Conservation (phyloP, 2,797 vertebrate species). For the Selene dorsalis region DNA sequence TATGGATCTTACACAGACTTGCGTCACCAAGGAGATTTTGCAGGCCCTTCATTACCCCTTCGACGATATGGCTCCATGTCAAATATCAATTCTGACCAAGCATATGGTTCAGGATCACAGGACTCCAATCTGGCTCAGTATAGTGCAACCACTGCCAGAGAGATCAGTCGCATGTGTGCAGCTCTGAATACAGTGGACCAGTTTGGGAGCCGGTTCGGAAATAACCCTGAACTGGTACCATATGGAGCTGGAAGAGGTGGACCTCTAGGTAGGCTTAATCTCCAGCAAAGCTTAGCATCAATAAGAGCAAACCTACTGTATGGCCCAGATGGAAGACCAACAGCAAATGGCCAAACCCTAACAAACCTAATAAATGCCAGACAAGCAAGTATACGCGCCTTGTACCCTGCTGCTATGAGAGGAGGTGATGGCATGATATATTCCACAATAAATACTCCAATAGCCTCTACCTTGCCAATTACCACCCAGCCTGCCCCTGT, state of each 20-base stretch:
- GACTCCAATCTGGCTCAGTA: constrained; percentile 97
- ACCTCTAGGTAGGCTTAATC: constrained; percentile 81
- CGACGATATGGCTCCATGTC: constrained; percentile 96
- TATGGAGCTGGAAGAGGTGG: constrained; percentile 87
- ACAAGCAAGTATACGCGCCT: constrained; percentile 89
- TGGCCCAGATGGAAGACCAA: constrained; percentile 88
- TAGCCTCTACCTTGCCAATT: constrained; percentile 98
- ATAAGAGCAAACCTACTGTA: constrained; percentile 90
- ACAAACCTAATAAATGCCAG: constrained; percentile 89
- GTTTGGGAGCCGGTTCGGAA: constrained; percentile 89
- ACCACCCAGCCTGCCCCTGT: constrained; percentile 96
- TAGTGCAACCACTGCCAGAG: constrained; percentile 96
- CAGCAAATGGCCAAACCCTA: constrained; percentile 86
- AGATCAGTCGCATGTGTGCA: constrained; percentile 98
- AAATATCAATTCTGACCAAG: constrained; percentile 94
- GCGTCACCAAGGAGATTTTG: constrained; percentile 90
- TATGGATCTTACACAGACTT: constrained; percentile 98
- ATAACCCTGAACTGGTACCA: constrained; percentile 87
- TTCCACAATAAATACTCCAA: constrained; percentile 98
- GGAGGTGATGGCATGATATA: constrained; percentile 99
- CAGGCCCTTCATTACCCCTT: constrained; percentile 90
- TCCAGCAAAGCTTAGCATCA: constrained; percentile 88
- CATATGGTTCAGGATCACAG: constrained; percentile 88
- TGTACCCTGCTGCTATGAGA: constrained; percentile 92
- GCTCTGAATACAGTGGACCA: constrained; percentile 98